Evolutionary conservation across 1,140 invertebrate species (phyloP).

Genomic region (Anastatus disparis): DNA sequence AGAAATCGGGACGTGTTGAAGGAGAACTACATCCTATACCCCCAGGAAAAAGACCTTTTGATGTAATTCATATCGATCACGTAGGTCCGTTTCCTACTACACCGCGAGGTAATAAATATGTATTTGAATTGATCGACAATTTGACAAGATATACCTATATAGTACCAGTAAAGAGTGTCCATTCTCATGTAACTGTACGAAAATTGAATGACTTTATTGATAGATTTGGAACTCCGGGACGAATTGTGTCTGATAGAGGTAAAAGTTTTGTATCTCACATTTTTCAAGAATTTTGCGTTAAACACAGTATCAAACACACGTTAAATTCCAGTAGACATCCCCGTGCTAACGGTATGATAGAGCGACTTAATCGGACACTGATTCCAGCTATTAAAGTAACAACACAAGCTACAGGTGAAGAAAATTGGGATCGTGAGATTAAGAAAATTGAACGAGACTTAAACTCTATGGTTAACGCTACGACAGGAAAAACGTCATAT

Average conservation of each 20-base stretch:
- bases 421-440: not conserved
- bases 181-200: too few species aligned
- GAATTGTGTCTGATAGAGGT: too few species aligned
- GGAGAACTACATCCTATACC: slow-evolving; percentile 38
- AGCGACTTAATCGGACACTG: too few species aligned
- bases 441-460: slow-evolving; percentile 17
- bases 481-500: slow-evolving; percentile 4
- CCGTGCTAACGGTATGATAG: slow-evolving; percentile 40
- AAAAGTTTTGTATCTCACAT: slow-evolving; percentile 29
- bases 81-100: slow-evolving; percentile 32
- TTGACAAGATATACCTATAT: too few species aligned
- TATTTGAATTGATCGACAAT: too few species aligned
- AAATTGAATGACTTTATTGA: too few species aligned
- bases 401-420: not conserved
- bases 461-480: not conserved
- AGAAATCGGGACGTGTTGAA: slow-evolving; percentile 34
- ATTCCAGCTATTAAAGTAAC: slow-evolving; percentile 2
- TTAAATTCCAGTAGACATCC: too few species aligned
- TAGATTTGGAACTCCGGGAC: too few species aligned
- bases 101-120: too few species aligned
- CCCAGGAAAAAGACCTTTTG: slow-evolving; percentile 25
- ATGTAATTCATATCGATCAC: slow-evolving; percentile 35
- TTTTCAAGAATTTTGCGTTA: slow-evolving; percentile 42
- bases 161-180: too few species aligned
- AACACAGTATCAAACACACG: slow-evolving; percentile 50